phyloP scores from a whole-genome alignment of 2,888 invertebrate species.

The Theristus sp. region DNA sequence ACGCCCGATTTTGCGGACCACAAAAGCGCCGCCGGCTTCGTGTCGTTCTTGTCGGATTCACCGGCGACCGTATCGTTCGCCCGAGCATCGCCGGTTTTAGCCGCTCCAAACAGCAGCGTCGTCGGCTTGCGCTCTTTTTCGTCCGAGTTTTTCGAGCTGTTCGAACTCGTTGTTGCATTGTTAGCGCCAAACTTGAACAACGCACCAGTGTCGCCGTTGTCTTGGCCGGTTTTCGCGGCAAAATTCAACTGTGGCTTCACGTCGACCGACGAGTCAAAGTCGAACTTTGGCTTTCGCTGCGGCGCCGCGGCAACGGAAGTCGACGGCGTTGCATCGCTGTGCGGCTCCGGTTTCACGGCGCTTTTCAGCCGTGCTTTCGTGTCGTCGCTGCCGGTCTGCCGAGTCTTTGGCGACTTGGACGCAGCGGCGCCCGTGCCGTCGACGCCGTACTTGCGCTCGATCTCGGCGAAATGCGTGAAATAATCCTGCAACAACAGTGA shows the following conservation, averaged over 20 bases:
- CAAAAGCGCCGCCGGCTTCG: too few relatives aligned
- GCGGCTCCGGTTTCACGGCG: background rate
- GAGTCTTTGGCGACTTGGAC: background rate
- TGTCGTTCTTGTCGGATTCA: too few relatives aligned
- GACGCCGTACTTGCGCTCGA: background rate
- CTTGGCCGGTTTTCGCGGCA: background rate
- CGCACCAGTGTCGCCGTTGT: background rate
- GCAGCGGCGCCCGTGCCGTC: too few relatives aligned
- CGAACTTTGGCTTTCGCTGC: too few relatives aligned
- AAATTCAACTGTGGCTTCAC: background rate
- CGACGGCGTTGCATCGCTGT: background rate
- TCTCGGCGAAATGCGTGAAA: background rate
- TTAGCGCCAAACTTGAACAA: background rate
- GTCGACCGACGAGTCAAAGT: background rate
- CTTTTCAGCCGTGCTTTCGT: too few relatives aligned
- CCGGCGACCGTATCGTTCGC: too few relatives aligned
- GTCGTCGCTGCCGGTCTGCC: too few relatives aligned
- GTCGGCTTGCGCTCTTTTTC: too few relatives aligned
- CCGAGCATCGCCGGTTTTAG: background rate
- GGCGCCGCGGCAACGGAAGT: background rate
- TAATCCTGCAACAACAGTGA: background rate
- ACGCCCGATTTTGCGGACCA: too few relatives aligned
- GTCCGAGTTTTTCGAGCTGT: too few relatives aligned
- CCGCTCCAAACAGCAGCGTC: too few relatives aligned
- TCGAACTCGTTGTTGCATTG: background rate